A percentile compares a stretch with the other conserved stretches of the same genome.
phyloP scores from a whole-genome alignment of 2,113 vertebrate genomes.

The Leucosticte australis region DNA sequence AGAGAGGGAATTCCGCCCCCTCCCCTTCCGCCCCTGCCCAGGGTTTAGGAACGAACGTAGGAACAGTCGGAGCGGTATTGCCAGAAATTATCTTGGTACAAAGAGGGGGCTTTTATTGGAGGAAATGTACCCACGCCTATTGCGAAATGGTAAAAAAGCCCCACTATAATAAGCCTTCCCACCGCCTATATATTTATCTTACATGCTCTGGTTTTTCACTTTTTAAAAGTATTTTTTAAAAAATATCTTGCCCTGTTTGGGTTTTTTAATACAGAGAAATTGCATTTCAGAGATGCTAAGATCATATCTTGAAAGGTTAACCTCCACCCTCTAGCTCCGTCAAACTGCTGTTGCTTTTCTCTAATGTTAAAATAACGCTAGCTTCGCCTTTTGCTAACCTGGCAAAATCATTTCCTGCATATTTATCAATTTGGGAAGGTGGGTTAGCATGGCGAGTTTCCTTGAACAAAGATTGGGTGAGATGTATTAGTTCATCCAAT shows the following conservation, averaged over 20 bases:
- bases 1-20: neutral
- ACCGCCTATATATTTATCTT: neutral
- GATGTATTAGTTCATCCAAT: constrained; percentile 1
- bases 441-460: neutral
- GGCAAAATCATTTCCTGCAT: neutral
- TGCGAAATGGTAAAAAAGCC: neutral
- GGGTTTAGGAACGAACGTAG: neutral
- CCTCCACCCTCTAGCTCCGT: neutral
- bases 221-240: neutral
- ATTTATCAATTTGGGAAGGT: constrained; percentile 6
- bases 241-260: neutral
- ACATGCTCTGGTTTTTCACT: neutral
- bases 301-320: neutral
- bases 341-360: neutral
- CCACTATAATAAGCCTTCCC: accelerated
- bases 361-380: neutral
- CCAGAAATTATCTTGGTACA: neutral
- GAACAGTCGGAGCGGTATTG: neutral
- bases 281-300: neutral
- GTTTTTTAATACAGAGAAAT: neutral
- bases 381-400: neutral
- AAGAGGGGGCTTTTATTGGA: neutral
- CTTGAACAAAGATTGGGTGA: neutral
- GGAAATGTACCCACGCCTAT: neutral
- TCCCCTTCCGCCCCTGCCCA: neutral